Conservation (phyloP, 2,113 vertebrate species). For the Saguinus midas region DNA sequence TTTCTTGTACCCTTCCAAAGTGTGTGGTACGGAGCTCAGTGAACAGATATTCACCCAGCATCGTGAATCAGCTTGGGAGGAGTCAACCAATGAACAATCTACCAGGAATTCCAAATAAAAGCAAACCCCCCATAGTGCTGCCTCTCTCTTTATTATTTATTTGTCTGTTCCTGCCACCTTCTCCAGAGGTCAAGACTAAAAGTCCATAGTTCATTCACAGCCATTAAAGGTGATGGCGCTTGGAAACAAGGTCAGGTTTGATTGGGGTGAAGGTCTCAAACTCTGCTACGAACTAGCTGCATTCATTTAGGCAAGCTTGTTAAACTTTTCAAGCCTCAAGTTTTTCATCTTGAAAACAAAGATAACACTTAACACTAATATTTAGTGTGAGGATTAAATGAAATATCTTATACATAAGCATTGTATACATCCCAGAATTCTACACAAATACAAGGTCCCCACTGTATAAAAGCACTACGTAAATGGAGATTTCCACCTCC, state of each 20-base stretch:
- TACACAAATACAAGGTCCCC: background rate
- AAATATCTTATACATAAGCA: background rate
- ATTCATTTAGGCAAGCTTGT: background rate
- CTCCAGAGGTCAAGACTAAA: background rate
- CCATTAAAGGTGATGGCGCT: background rate
- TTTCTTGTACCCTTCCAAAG: background rate
- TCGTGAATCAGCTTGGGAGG: background rate
- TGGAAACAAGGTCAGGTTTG: background rate
- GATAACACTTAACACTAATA: background rate
- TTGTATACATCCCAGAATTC: background rate
- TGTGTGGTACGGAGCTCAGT: background rate
- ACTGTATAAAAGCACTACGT: background rate
- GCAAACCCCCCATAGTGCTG: background rate
- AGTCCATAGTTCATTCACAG: background rate
- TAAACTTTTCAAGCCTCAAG: background rate
- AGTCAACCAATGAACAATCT: background rate
- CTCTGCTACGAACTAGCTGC: background rate
- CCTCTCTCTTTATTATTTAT: background rate
- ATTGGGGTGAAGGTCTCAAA: background rate
- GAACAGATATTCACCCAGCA: background rate
- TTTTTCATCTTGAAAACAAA: background rate
- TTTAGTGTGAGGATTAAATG: background rate
- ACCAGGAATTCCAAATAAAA: constrained; percentile 43
- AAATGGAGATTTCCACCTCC: background rate
- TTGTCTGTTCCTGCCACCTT: background rate